These are phyloP conservation scores for Acromyrmex echinatior DNA, from an alignment of 1,140 invertebrate species.

Conservation along the genomic window DNA sequence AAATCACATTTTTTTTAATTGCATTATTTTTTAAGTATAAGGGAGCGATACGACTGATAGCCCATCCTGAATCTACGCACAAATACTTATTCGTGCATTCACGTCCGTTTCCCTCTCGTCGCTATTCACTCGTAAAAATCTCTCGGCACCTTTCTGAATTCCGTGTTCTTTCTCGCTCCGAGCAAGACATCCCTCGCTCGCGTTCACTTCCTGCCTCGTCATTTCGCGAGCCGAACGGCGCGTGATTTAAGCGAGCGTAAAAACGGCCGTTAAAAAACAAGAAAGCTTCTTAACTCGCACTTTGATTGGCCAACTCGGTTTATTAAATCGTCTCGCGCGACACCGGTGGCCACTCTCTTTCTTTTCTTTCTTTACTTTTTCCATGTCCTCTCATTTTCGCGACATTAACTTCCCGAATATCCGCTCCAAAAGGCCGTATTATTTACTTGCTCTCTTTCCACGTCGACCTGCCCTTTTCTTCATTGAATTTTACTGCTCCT, in stretches of 20 bases:
- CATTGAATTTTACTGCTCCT: slow-evolving; percentile 45
- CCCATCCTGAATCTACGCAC: not conserved
- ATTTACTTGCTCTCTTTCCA: slow-evolving; percentile 45
- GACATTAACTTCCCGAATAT: slow-evolving; percentile 63
- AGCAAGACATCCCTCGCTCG: slow-evolving; percentile 17
- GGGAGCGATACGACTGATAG: not conserved
- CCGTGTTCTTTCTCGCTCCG: slow-evolving; percentile 51
- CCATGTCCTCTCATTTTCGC: not conserved
- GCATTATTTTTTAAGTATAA: too few species aligned
- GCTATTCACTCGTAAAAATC: slow-evolving; percentile 72
- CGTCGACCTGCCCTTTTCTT: not conserved
- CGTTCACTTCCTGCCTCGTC: slow-evolving; percentile 45
- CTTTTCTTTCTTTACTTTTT: slow-evolving; percentile 41
- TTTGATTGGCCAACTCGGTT: slow-evolving; percentile 86
- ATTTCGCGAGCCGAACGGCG: slow-evolving; percentile 72
- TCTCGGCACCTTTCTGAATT: slow-evolving; percentile 66
- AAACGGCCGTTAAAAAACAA: slow-evolving; percentile 86
- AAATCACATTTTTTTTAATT: too few species aligned
- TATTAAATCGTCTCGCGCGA: slow-evolving; percentile 85
- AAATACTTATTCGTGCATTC: not conserved
- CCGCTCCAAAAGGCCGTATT: slow-evolving; percentile 49
- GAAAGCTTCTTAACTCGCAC: slow-evolving; percentile 85
- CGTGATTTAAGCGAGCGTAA: slow-evolving; percentile 86
- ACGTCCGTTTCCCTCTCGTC: slow-evolving; percentile 54
- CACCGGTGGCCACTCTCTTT: slow-evolving; percentile 54